Conservation (phyloP, 2,113 vertebrate species). For the Tauraco erythrolophus region DNA sequence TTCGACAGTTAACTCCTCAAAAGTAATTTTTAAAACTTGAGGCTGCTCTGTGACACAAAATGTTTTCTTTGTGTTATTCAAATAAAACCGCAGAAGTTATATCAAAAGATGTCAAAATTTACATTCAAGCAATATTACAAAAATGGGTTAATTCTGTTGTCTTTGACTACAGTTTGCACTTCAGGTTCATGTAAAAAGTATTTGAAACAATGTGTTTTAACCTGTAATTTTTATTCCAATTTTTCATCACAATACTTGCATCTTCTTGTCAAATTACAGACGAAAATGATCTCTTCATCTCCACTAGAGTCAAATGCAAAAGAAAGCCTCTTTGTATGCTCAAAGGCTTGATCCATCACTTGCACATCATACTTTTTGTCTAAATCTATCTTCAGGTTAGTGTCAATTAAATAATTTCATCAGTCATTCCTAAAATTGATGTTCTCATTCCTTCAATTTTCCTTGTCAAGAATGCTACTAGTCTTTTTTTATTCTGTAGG, state of each 20-base stretch:
- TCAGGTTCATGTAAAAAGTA: not conserved
- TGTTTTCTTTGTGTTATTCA: not conserved
- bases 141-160: not conserved
- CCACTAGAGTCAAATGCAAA: not conserved
- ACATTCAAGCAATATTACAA: not conserved
- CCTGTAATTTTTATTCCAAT: not conserved
- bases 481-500: not conserved
- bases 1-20: not conserved
- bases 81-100: not conserved
- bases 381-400: slow-evolving; percentile 3
- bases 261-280: not conserved
- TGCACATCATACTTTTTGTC: not conserved
- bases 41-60: not conserved
- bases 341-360: not conserved
- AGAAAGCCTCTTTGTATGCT: not conserved
- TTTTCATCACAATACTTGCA: not conserved
- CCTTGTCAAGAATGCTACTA: slow-evolving; percentile 5
- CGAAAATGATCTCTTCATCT: not conserved
- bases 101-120: not conserved
- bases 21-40: not conserved
- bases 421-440: not conserved
- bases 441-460: not conserved
- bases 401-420: slow-evolving; percentile 6
- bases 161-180: not conserved
- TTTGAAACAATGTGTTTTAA: not conserved